Base-by-base conservation (phyloP, 1,140 invertebrate species). In the Drosophila dunni region DNA sequence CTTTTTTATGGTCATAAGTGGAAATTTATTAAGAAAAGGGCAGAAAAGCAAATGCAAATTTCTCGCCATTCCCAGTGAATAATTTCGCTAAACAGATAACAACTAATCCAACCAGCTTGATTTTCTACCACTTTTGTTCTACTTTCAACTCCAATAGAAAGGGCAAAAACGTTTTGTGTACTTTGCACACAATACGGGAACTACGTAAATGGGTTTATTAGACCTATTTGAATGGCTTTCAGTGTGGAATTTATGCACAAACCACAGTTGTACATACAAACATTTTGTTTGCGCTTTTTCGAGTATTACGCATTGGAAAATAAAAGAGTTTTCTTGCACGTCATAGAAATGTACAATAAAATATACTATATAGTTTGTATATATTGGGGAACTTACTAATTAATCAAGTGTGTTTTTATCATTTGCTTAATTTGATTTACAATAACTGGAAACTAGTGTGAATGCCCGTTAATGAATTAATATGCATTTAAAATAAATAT, bases 301-400 rank as follows among this genome's bases (percentile, higher is more conserved):
- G 62, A 11, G 36, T 53, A 64, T 29, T 53, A 64, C 62, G 62
- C 48, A 64, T 64, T 64, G 29, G 51, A 44, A 44, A 33, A 46
- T 48, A 62, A 24, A 48, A 33, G 44, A 48, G 38, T 62, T 11
- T 46, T 48, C 24, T 20, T 48, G 6, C 6, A 62, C 58, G 58
- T 62, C 58, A 51, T 13, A 29, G 46, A 45, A 24, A 20, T 5
- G 13, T 42, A 13, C 40, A 7, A n/a, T 20, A n/a, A 15, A 11
- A 29, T 42, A 42, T n/a, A 8, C 20, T 13, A 34, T 8, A 54
- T 24, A 29, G 17, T 20, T 20, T 10, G 17, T 46, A 42, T 61
- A 7, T 4, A 44, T 11, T 42, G 17, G 11, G 11, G 44, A 45
- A 45, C 17, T 7, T 8, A 17, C 44, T 15, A 29, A 29, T 29